Percentiles rank a stretch among this genome's conserved stretches.
phyloP scores from a whole-genome alignment of 2,797 vertebrate genomes.

The Galaxias olidus region DNA sequence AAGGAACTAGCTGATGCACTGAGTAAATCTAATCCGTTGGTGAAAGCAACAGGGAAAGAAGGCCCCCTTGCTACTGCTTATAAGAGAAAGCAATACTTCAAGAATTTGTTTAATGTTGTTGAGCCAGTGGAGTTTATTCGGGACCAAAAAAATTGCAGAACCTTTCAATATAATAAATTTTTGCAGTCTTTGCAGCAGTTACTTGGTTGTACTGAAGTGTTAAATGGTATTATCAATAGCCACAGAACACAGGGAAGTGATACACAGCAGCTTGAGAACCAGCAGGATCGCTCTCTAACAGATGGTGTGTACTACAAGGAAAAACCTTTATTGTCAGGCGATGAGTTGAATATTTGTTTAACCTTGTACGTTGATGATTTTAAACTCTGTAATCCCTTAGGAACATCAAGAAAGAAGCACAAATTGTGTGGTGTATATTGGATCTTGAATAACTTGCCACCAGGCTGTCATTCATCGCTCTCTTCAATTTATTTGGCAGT shows the following conservation, averaged over 20 bases:
- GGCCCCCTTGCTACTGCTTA: too few relatives aligned
- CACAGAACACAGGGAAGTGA: background rate
- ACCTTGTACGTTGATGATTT: constrained; percentile 20
- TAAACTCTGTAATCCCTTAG: constrained; percentile 27
- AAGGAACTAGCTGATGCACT: constrained; percentile 32
- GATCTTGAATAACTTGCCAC: constrained; percentile 24
- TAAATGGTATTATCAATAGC: background rate
- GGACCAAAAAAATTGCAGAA: too few relatives aligned
- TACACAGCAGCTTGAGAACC: too few relatives aligned
- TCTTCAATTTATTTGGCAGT: constrained; percentile 26
- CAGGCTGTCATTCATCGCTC: constrained; percentile 27
- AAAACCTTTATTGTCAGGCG: constrained; percentile 24
- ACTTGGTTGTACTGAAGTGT: background rate
- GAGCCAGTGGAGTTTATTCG: too few relatives aligned
- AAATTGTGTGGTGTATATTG: constrained; percentile 30
- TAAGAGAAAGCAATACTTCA: too few relatives aligned
- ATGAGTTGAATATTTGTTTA: constrained; percentile 26
- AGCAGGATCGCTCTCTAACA: too few relatives aligned
- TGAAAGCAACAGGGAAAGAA: constrained; percentile 29
- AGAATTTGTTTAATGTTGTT: too few relatives aligned
- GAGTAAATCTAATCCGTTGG: constrained; percentile 36
- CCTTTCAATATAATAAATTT: constrained; percentile 1
- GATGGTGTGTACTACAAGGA: constrained; percentile 32
- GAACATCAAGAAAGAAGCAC: constrained; percentile 28
- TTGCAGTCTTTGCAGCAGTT: background rate